These are phyloP conservation scores for Amphiprion clarkii DNA, from an alignment of 2,797 vertebrate genomes.

Conservation along the genomic window DNA sequence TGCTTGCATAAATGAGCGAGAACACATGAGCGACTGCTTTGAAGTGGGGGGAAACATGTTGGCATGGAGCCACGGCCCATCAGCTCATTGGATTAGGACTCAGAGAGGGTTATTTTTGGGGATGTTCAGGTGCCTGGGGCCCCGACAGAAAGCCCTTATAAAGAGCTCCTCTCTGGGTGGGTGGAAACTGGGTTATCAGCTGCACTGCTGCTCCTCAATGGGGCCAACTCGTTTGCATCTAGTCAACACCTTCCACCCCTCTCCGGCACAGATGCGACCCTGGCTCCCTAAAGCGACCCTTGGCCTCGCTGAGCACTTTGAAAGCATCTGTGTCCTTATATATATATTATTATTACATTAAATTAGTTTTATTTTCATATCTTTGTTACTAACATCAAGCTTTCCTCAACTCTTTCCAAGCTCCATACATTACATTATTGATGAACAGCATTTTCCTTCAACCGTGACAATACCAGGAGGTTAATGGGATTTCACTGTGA, in stretches of 20 bases:
- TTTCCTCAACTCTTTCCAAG: not conserved
- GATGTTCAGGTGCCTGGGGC: constrained; percentile 67
- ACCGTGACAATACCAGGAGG: not conserved
- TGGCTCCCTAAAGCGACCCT: constrained; percentile 53
- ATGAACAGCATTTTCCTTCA: constrained; percentile 51
- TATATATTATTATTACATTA: too few relatives aligned
- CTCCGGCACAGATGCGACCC: constrained; percentile 55
- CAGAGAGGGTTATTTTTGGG: constrained; percentile 80
- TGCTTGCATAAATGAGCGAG: constrained; percentile 14
- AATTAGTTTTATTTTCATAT: too few relatives aligned
- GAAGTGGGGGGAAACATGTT: constrained; percentile 39
- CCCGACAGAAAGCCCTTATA: constrained; percentile 80
- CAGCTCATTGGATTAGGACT: constrained; percentile 44
- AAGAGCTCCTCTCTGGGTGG: constrained; percentile 76
- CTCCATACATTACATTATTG: constrained; percentile 57
- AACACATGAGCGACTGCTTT: constrained; percentile 30
- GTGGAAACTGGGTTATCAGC: constrained; percentile 84
- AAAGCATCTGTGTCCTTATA: constrained; percentile 21
- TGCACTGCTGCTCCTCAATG: constrained; percentile 66
- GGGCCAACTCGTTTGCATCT: constrained; percentile 80
- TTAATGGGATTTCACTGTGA: constrained; percentile 67
- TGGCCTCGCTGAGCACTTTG: constrained; percentile 31
- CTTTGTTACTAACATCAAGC: too few relatives aligned
- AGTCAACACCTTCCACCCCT: constrained; percentile 80
- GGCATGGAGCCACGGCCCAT: constrained; percentile 55